These are phyloP conservation scores for Drosophila algonquin DNA, from an alignment of 2,888 invertebrate genomes.

Conservation along the genomic window DNA sequence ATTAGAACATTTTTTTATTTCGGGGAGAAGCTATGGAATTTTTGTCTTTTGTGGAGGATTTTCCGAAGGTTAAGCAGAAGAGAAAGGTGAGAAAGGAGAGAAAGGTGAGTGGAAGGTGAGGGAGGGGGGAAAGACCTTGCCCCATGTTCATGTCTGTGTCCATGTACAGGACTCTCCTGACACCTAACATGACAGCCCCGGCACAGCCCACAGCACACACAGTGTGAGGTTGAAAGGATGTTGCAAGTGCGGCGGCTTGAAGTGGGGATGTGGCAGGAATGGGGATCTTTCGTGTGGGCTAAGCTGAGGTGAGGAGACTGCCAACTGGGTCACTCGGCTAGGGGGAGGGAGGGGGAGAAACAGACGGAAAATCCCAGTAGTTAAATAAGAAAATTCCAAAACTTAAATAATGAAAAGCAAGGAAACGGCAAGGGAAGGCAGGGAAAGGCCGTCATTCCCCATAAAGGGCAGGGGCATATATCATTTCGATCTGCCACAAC, in stretches of 20 bases:
- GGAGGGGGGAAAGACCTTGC: constrained; percentile 16
- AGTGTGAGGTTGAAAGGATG: constrained; percentile 19
- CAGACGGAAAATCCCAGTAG: background rate
- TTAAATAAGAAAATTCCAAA: constrained; percentile 57
- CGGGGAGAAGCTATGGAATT: constrained; percentile 7
- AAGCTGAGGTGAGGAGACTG: background rate
- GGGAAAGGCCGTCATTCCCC: no score
- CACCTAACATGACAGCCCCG: constrained; percentile 57
- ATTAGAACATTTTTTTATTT: constrained; percentile 69
- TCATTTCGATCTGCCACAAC: constrained; percentile 7
- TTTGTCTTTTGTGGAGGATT: constrained; percentile 13
- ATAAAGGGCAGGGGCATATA: background rate
- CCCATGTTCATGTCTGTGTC: constrained; percentile 24
- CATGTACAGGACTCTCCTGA: constrained; percentile 44
- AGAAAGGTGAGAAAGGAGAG: constrained; percentile 7
- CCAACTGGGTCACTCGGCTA: constrained; percentile 61
- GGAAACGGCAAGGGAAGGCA: background rate
- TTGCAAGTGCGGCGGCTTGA: constrained; percentile 9
- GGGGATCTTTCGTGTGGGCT: background rate
- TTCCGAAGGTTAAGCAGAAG: background rate
- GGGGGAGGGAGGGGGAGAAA: no score
- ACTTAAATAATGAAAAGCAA: constrained; percentile 31
- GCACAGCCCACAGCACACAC: constrained; percentile 17
- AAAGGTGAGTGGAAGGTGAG: constrained; percentile 13
- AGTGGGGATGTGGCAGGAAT: background rate